Base-by-base conservation (phyloP, 2,888 invertebrate species). In the Perithous albicinctus region DNA sequence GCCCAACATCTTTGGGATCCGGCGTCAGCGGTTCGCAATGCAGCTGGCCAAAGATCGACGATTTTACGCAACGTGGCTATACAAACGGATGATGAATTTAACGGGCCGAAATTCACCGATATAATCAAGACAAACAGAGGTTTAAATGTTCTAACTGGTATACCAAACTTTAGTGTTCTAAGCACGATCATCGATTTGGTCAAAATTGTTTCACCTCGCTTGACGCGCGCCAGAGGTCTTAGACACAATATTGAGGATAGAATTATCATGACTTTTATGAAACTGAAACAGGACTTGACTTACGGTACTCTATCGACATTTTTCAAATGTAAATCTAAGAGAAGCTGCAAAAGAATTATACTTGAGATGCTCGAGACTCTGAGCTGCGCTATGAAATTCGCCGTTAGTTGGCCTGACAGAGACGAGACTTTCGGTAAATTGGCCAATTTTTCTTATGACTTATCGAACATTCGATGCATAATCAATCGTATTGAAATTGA, bases 241-340 rank as follows among this genome's bases (percentile, higher is more conserved):
- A 38, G n/a, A 48, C 20, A 69, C n/a, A 74, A 66, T 5, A 43
- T 69, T 3, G 26, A 23, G 35, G 79, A 80, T 1, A 20, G 79
- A 8, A 26, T 80, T 5, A 38, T 80, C 20, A 70, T 80, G 74
- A 80, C 79, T 18, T 56, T 80, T 3, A 69, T 61, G 63, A 75
- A 69, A 54, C 63, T 80, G 3, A 80, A 80, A 61, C 69, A 75
- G 26, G 54, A 29, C 18, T 15, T 64, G 74, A 46, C 26, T 35
- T 80, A 63, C 69, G 69, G 3, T 0, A 26, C 54, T 29, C 20
- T 80, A 0, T 12, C 79, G 2, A 32, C 69, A 12, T 54, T 80
- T 2, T 80, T 80, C 29, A 46, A 69, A 18, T 74, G 79, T 23
- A 29, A 41, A 4, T 67, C 79, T 12, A 41, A 2, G 12, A 26